Evolutionary conservation across 2,797 vertebrate genomes (phyloP).

Genomic region (Hyperoplus immaculatus): DNA sequence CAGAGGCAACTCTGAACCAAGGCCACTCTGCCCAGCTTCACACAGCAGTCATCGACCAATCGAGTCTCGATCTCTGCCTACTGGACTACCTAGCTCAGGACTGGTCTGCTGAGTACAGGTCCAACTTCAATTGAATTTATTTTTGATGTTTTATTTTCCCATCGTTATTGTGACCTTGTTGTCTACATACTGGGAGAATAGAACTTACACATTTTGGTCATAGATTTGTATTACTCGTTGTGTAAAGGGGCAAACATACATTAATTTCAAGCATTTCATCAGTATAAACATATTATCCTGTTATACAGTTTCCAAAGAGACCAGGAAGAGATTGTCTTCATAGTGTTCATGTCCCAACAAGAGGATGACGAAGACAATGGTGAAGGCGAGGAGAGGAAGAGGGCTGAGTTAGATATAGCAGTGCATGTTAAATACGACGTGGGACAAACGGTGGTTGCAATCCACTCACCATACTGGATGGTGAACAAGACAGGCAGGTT

Average conservation of each 20-base stretch:
- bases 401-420: constrained; percentile 92
- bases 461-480: constrained; percentile 99
- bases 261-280: neutral
- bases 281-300: neutral
- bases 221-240: neutral
- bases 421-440: constrained; percentile 90
- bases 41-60: constrained; percentile 90
- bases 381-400: constrained; percentile 83
- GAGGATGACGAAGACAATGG: constrained; percentile 86
- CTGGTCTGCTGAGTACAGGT: constrained; percentile 91
- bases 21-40: constrained; percentile 93
- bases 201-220: neutral
- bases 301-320: constrained; percentile 80
- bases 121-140: neutral
- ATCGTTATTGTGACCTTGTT: neutral
- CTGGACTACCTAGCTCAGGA: constrained; percentile 92
- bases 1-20: constrained; percentile 82
- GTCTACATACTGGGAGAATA: neutral
- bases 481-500: constrained; percentile 95
- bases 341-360: constrained; percentile 87
- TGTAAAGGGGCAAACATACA: neutral
- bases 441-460: constrained; percentile 89
- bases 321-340: constrained; percentile 94
- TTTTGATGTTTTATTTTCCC: neutral
- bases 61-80: constrained; percentile 88